Base-by-base conservation (phyloP, 2,797 vertebrate genomes). In the Chelmon rostratus region DNA sequence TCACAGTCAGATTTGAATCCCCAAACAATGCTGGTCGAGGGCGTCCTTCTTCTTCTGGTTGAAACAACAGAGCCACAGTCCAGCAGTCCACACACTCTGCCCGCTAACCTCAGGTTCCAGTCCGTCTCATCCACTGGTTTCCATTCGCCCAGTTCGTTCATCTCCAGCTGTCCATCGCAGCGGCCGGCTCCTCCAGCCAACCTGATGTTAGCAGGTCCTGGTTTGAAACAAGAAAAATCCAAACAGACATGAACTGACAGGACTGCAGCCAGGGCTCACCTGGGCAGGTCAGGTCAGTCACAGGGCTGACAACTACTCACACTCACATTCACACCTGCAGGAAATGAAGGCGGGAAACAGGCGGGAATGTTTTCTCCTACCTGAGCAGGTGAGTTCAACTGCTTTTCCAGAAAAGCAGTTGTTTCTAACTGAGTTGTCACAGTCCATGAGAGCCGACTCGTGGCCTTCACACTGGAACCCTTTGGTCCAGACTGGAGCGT, bases 391-490 rank as follows among this genome's bases (percentile, higher is more conserved):
- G 56, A 81, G 47, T 21, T 8, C 23, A 10, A 56, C 19, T 13
- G 49, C 33, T 72, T 33, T 57, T 1, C 57, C 63, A 66, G 69
- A 2, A 12, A 67, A 64, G 79, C 76, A 75, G 57, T 3, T 58
- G 19, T 35, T 49, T 79, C n/a, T 49, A 1, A 0, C 42, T 9
- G 62, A 81, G 59, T 31, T 53, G 19, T 1, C 3, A 50, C 82
- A 84, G 61, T 78, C 50, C 49, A 62, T 53, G 6, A 81, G 69
- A 66, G 40, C 11, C 61, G 82, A 66, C 61, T 84, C 78, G 8
- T 13, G 3, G 15, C 56, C 75, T 40, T 3, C 8, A 70, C 66
- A 84, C 16, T 9, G 59, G 25, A 84, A 80, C 23, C 46, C 52
- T 47, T 3, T 52, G 40, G 11, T 35, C 62, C 50, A 49, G 1